Percentiles rank a stretch among this genome's conserved stretches.
phyloP scores from a whole-genome alignment of 2,888 invertebrate genomes.

The Papilio elwesi region DNA sequence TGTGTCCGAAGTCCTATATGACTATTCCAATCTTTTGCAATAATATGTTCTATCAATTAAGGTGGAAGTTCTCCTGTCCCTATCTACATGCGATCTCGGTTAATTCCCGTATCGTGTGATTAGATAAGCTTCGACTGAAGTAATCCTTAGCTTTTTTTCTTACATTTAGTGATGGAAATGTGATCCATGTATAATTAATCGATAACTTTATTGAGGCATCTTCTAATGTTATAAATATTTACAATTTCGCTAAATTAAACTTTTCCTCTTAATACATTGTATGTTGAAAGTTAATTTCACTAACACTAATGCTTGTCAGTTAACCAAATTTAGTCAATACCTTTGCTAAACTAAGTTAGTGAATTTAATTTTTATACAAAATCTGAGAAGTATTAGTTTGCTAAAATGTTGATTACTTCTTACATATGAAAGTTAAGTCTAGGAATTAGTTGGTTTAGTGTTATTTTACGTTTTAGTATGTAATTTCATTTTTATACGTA shows the following conservation, averaged over 20 bases:
- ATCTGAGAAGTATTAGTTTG: neutral
- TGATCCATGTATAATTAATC: neutral
- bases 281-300: conserved; percentile 26
- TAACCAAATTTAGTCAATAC: conserved; percentile 11
- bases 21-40: conserved; percentile 10
- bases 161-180: conserved; percentile 17
- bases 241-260: neutral
- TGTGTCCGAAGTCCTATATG: neutral
- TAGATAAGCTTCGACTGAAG: conserved; percentile 31
- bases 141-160: conserved; percentile 19
- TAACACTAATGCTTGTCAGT: conserved; percentile 22
- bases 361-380: neutral
- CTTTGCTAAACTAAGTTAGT: conserved; percentile 8
- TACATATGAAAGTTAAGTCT: neutral
- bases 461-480: conserved; percentile 7
- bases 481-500: conserved; percentile 5
- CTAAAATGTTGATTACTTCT: neutral
- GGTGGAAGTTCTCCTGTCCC: conserved; percentile 31
- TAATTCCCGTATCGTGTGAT: neutral
- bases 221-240: conserved; percentile 7
- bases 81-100: conserved; percentile 7
- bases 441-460: conserved; percentile 6
- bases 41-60: conserved; percentile 26
- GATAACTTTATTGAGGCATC: conserved; percentile 21
- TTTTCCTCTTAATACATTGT: neutral